phyloP scores from a whole-genome alignment of 1,140 invertebrate genomes.

The Leguminivora glycinivorella region DNA sequence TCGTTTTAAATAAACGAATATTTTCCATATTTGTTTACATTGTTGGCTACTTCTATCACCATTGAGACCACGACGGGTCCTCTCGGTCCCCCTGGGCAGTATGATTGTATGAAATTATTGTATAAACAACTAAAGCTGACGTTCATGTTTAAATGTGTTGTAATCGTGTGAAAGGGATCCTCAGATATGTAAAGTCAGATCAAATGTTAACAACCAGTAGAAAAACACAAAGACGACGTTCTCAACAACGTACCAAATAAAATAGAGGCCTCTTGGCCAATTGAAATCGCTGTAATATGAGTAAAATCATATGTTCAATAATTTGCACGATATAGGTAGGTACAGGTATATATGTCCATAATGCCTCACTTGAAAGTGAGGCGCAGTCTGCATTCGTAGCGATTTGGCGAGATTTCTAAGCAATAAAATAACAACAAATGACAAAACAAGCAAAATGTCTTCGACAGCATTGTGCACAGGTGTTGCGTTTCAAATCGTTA shows the following conservation, averaged over 20 bases:
- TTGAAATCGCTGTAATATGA: too few relatives aligned
- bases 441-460: background rate
- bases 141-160: background rate
- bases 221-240: too few relatives aligned
- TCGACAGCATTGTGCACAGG: background rate
- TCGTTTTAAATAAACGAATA: background rate
- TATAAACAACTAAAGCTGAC: background rate
- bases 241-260: too few relatives aligned
- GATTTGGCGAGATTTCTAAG: background rate
- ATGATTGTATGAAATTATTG: background rate
- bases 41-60: background rate
- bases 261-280: too few relatives aligned
- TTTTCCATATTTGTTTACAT: background rate
- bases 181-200: too few relatives aligned
- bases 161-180: background rate
- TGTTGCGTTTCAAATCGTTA: conserved; percentile 34
- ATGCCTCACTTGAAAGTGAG: too few relatives aligned
- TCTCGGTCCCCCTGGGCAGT: background rate
- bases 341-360: too few relatives aligned
- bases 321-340: too few relatives aligned
- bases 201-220: too few relatives aligned
- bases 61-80: background rate
- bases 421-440: background rate
- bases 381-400: background rate
- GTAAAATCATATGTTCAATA: too few relatives aligned